Base-by-base conservation (phyloP, 2,797 vertebrate genomes). In the Manis pentadactyla region DNA sequence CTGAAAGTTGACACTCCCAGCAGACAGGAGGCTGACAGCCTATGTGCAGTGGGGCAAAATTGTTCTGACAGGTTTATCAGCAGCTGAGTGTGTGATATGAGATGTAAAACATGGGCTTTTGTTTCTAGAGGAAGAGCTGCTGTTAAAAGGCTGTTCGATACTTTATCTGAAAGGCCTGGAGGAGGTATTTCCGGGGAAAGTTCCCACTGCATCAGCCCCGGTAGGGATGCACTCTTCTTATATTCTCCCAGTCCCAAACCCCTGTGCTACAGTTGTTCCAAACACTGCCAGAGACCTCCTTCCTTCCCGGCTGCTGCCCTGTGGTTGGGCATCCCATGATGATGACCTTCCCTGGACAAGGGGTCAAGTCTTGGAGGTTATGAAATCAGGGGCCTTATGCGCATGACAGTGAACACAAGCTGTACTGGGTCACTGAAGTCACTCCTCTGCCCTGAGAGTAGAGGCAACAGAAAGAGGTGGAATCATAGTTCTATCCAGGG, bases 31-130 rank as follows among this genome's bases (percentile, higher is more conserved):
- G 95, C 88, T 97, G 97, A 93, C 96, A 97, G 84, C 71, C 83
- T 90, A 68, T 96, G 92, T 97, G 57, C 89, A 90, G 15, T 46
- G 61, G 87, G 93, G 85, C 84, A 73, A 31, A 73, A 94, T 97
- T 93, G 75, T 86, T 95, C 92, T 97, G 93, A 98, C 94, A 97
- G 97, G 92, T 97, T 98, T 96, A 97, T 97, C 96, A 96, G 96
- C 95, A 96, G 85, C 86, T 3, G 0, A 74, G 74, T 93, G 78
- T 84, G 75, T 59, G 92, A 88, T 92, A 81, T 86, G 77, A 97
- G 95, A 97, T 93, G 87, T 96, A 96, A 98, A 97, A 97, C 95
- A 97, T 1, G 5, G 31, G 68, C 11, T 96, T 97, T 97, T 95
- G 34, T 97, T 98, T 97, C 97, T 90, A 81, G 89, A 96, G 93